These are phyloP conservation scores for Drosophila subquinaria DNA, from an alignment of 2,888 invertebrate genomes.

Conservation along the genomic window DNA sequence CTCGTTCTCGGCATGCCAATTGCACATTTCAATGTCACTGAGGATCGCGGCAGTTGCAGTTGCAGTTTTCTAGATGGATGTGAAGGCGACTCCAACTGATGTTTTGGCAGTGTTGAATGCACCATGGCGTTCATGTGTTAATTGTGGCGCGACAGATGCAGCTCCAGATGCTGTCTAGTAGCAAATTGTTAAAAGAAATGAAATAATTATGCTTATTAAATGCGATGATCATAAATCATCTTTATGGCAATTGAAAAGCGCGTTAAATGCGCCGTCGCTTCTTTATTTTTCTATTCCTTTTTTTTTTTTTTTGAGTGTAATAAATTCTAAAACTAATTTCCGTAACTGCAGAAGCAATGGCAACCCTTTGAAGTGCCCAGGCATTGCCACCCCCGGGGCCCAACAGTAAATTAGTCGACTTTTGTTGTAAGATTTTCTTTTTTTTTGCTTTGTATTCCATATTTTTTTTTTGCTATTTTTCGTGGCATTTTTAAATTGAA, in stretches of 20 bases:
- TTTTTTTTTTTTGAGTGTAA: constrained; percentile 54
- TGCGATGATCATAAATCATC: constrained; percentile 82
- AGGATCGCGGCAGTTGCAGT: constrained; percentile 67
- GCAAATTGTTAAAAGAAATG: constrained; percentile 19
- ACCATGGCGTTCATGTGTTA: constrained; percentile 65
- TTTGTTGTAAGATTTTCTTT: constrained; percentile 65
- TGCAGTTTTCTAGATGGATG: constrained; percentile 18
- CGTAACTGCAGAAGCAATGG: constrained; percentile 40
- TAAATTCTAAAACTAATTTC: constrained; percentile 84
- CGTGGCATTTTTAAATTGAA: constrained; percentile 79
- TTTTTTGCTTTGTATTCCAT: constrained; percentile 1
- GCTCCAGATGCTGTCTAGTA: constrained; percentile 28
- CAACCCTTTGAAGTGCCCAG: constrained; percentile 62
- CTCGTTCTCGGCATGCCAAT: constrained; percentile 69
- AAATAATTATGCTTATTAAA: constrained; percentile 77
- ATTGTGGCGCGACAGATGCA: constrained; percentile 57
- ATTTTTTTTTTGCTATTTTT: constrained; percentile 55
- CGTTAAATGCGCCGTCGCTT: constrained; percentile 57
- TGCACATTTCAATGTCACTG: constrained; percentile 81
- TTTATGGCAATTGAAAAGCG: constrained; percentile 81
- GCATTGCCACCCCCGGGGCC: constrained; percentile 54
- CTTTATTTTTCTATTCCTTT: constrained; percentile 16
- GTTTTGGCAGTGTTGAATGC: constrained; percentile 46
- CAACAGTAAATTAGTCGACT: constrained; percentile 71
- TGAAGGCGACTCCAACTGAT: constrained; percentile 24